Evolutionary conservation across 2,888 invertebrate species (phyloP).

Genomic region (Dasysyrphus albostriatus): DNA sequence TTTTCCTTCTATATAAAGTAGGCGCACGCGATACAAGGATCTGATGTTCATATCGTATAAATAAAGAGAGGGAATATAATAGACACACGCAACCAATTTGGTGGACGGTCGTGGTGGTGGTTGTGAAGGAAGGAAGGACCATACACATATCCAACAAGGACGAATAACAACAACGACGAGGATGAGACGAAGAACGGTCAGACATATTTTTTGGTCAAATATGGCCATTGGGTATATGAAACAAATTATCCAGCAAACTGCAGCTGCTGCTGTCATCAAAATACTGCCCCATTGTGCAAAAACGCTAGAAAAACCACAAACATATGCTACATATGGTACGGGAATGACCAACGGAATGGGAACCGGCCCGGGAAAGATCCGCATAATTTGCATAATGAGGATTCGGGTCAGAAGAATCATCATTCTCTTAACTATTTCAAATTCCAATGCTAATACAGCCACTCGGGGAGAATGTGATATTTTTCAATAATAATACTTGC

Average conservation of each 20-base stretch:
- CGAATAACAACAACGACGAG: not conserved
- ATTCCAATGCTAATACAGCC: conserved; percentile 66
- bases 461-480: conserved; percentile 60
- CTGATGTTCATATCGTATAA: not conserved
- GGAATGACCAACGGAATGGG: not conserved
- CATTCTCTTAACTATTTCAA: conserved; percentile 70
- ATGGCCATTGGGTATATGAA: conserved; percentile 61
- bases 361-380: conserved; percentile 38
- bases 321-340: conserved; percentile 40
- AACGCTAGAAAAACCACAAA: conserved; percentile 66
- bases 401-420: conserved; percentile 68
- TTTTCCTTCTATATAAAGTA: conserved; percentile 40
- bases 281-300: conserved; percentile 62
- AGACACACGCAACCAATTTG: conserved; percentile 37
- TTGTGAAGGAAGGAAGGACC: not conserved
- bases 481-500: conserved; percentile 68
- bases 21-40: conserved; percentile 58
- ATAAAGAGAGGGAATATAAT: conserved; percentile 36
- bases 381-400: conserved; percentile 72
- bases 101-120: not conserved
- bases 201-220: conserved; percentile 27
- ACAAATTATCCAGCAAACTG: conserved; percentile 65
- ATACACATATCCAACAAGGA: conserved; percentile 16
- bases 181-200: not conserved
- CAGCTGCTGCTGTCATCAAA: conserved; percentile 66